A percentile compares a stretch with the other conserved stretches of the same genome.
phyloP scores from a whole-genome alignment of 2,888 invertebrate genomes.

The Acrobasis repandana region DNA sequence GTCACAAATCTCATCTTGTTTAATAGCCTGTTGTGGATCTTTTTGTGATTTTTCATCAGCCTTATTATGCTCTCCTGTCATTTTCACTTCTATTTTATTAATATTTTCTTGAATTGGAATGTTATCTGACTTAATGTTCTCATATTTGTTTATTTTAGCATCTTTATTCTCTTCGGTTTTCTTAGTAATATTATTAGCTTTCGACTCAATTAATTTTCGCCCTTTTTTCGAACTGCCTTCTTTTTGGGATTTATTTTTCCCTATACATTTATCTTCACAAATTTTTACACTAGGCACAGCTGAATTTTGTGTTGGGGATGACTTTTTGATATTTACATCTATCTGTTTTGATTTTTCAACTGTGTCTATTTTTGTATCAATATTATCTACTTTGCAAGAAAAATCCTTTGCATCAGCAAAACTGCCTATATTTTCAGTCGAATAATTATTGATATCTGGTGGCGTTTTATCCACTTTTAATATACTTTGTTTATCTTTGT shows the following conservation, averaged over 20 bases:
- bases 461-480: conserved; percentile 6
- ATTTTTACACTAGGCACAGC: neutral
- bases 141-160: neutral
- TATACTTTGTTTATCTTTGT: neutral
- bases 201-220: neutral
- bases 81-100: conserved; percentile 24
- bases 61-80: conserved; percentile 21
- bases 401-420: neutral
- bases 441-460: neutral
- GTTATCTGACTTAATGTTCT: conserved; percentile 43
- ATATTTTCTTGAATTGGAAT: conserved; percentile 55
- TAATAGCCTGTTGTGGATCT: neutral
- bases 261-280: conserved; percentile 40
- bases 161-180: neutral
- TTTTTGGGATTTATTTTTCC: neutral
- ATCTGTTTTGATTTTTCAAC: neutral
- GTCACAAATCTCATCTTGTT: neutral
- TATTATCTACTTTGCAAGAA: neutral
- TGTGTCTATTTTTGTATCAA: neutral
- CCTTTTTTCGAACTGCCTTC: neutral
- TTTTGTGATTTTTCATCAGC: conserved; percentile 10
- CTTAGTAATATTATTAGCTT: neutral
- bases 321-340: neutral
- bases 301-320: neutral
- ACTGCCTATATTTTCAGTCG: neutral